Evolutionary conservation across 1,140 invertebrate genomes (phyloP), one percentile per base, ranked within the genome.

Genomic region (Scaptodrosophila lebanonensis): DNA sequence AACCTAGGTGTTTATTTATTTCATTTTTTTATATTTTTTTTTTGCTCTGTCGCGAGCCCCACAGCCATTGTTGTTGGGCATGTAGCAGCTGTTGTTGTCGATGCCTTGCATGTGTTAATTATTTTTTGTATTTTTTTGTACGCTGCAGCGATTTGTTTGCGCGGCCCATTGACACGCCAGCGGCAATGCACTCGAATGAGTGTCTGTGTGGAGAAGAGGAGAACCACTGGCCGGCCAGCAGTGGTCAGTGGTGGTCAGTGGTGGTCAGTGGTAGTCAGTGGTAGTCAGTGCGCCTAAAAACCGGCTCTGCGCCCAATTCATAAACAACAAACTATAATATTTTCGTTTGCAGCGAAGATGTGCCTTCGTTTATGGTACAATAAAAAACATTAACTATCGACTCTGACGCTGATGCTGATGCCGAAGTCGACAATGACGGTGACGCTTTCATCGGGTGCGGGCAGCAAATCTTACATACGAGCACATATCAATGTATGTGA

Each of bases 221-320:
- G 22, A 11, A 25, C 22, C n/a, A n/a, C n/a, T n/a, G n/a, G n/a
- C n/a, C n/a, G n/a, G n/a, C n/a, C n/a, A n/a, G n/a, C n/a, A n/a
- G n/a, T n/a, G n/a, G n/a, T n/a, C n/a, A n/a, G n/a, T n/a, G 22
- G 22, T 4, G 22, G 22, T 8, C 22, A 25, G 8, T 25, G 8
- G 22, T 3, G 22, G 3, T 25, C 3, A 3, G 3, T 25, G 22
- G n/a, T n/a, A n/a, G n/a, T n/a, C 22, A 25, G 3, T 25, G 22
- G 8, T 25, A 8, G 22, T 25, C 22, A 25, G 22, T 25, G 13
- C 42, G 45, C 40, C 53, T 12, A 38, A 61, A 68, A 77, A 79
- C 72, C 72, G 73, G 73, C 53, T 72, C 45, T 56, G 43, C 35
- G 27, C 35, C 22, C 58, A 64, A 66, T 72, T 65, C 67, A 69